These are phyloP conservation scores for Eulithis prunata DNA, from an alignment of 2,888 invertebrate genomes.

Conservation along the genomic window DNA sequence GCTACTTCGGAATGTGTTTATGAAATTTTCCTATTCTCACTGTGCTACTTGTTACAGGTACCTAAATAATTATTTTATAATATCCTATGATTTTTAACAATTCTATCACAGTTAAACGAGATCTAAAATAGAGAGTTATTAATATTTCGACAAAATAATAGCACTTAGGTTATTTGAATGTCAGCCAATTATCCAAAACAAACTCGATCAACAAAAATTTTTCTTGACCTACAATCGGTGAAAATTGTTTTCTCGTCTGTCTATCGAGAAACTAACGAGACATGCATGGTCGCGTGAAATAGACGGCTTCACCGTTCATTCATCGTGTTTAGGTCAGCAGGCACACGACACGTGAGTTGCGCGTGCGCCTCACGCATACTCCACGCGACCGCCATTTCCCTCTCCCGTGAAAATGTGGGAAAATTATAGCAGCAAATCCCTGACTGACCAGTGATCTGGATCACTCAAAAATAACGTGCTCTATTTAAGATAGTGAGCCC, in stretches of 20 bases:
- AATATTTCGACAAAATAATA: too few relatives aligned
- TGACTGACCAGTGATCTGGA: conserved; percentile 8
- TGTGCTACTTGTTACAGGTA: too few relatives aligned
- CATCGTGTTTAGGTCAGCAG: conserved; percentile 45
- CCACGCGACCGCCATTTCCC: conserved; percentile 31
- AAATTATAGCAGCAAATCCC: conserved; percentile 41
- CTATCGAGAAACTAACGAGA: conserved; percentile 1
- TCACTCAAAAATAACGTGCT: neutral
- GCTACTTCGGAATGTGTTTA: too few relatives aligned
- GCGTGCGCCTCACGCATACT: conserved; percentile 54
- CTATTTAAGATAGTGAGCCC: neutral
- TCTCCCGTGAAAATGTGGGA: conserved; percentile 49
- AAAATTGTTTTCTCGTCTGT: conserved; percentile 5
- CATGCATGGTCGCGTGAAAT: conserved; percentile 24
- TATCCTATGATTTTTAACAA: too few relatives aligned
- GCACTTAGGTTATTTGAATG: too few relatives aligned
- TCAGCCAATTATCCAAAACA: too few relatives aligned
- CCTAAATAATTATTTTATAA: too few relatives aligned
- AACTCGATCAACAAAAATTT: too few relatives aligned
- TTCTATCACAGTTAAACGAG: too few relatives aligned
- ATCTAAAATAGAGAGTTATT: too few relatives aligned
- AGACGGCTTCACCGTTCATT: conserved; percentile 46
- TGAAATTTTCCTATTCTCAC: too few relatives aligned
- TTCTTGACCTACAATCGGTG: neutral
- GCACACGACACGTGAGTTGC: conserved; percentile 56